A percentile compares a stretch with the other conserved stretches of the same genome.
Evolutionary conservation across 2,888 invertebrate genomes (phyloP).

Genomic region (Dyspetes luteomarginatus): DNA sequence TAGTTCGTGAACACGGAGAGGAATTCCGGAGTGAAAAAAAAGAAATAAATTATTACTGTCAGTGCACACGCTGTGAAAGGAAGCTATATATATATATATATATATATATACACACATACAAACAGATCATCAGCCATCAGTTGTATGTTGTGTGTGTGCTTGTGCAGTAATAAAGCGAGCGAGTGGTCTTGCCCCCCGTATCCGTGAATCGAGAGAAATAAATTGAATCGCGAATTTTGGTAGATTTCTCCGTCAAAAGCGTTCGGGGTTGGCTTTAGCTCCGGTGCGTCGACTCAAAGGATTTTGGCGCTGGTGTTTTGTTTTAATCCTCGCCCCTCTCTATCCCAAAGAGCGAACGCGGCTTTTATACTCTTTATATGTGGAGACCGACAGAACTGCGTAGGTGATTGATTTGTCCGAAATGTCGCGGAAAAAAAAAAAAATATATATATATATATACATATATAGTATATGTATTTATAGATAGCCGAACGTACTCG

Average conservation of each 20-base stretch:
- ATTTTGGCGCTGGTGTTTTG: constrained; percentile 36
- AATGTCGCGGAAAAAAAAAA: constrained; percentile 10
- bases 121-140: too few relatives aligned
- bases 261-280: constrained; percentile 14
- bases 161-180: constrained; percentile 18
- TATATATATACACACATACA: neutral
- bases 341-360: neutral
- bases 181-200: neutral
- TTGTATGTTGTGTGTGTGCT: too few relatives aligned
- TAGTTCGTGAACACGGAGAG: neutral
- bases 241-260: constrained; percentile 4
- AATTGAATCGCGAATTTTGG: constrained; percentile 50
- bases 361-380: constrained; percentile 5
- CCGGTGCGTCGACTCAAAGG: constrained; percentile 48
- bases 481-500: too few relatives aligned
- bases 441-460: neutral
- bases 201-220: constrained; percentile 33
- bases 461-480: neutral
- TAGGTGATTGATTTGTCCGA: constrained; percentile 53
- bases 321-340: neutral
- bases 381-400: constrained; percentile 15
- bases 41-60: neutral
- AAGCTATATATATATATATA: neutral
- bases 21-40: neutral
- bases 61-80: neutral